These are phyloP conservation scores for Heteropelma amictum DNA, from an alignment of 2,888 invertebrate genomes.

Conservation along the genomic window DNA sequence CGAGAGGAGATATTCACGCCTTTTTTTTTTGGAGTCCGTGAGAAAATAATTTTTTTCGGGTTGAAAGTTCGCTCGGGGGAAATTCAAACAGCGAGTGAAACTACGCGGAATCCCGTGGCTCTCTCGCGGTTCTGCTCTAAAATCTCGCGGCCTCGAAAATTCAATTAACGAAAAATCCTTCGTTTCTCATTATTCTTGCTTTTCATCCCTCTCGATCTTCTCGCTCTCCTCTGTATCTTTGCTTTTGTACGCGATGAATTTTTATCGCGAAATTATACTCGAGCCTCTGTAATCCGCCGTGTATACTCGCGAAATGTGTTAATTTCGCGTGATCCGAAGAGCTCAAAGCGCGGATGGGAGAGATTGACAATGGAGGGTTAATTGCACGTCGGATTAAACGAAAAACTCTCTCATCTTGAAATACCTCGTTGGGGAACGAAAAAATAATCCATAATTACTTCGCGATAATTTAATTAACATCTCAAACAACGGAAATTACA, in stretches of 20 bases:
- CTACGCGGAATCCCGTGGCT: no score
- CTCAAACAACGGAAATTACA: no score
- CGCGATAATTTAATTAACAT: no score
- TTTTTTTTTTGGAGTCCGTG: no score
- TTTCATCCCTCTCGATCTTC: no score
- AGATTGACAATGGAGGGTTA: slow-evolving; percentile 5
- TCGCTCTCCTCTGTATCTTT: background rate
- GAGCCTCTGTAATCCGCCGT: slow-evolving; percentile 18
- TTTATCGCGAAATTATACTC: background rate
- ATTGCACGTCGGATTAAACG: slow-evolving; percentile 34
- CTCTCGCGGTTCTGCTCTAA: slow-evolving; percentile 25
- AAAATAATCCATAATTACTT: no score
- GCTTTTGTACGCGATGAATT: slow-evolving; percentile 19
- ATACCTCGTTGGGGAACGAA: no score
- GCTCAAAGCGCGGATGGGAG: background rate
- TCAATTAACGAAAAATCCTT: slow-evolving; percentile 20
- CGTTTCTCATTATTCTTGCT: background rate
- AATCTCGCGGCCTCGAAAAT: slow-evolving; percentile 35
- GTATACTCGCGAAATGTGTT: slow-evolving; percentile 34
- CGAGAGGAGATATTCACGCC: no score
- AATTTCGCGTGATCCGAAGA: background rate
- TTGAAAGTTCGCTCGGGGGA: no score
- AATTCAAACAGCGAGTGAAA: no score
- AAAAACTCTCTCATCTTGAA: no score
- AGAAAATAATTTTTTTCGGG: no score